A percentile compares a stretch with the other conserved stretches of the same genome.
phyloP scores from a whole-genome alignment of 2,888 invertebrate genomes.

The Stenurella melanura region DNA sequence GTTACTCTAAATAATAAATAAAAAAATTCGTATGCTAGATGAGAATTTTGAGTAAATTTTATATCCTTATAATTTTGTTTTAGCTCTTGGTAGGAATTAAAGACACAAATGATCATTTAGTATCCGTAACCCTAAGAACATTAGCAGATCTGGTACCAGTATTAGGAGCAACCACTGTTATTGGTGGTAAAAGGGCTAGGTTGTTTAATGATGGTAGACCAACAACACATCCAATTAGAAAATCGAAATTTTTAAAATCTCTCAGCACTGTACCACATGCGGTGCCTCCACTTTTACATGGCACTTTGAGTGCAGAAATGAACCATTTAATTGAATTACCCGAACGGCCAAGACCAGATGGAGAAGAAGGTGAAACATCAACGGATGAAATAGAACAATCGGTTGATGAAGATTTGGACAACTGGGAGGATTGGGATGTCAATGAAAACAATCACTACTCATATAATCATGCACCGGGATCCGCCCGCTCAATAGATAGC shows the following conservation, averaged over 20 bases:
- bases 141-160: conserved; percentile 90
- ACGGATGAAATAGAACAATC: conserved; percentile 71
- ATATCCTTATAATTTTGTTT: conserved; percentile 21
- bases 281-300: conserved; percentile 26
- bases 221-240: conserved; percentile 64
- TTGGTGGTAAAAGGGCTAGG: conserved; percentile 87
- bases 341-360: conserved; percentile 87
- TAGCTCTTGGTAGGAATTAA: conserved; percentile 89
- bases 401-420: conserved; percentile 79
- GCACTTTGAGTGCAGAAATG: conserved; percentile 38
- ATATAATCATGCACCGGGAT: not conserved
- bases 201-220: conserved; percentile 92
- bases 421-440: conserved; percentile 90
- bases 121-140: conserved; percentile 86
- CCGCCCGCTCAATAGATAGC: conserved; percentile 15
- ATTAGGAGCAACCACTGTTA: conserved; percentile 88
- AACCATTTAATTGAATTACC: conserved; percentile 75
- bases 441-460: conserved; percentile 59
- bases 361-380: conserved; percentile 82
- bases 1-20: no score
- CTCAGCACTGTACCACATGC: conserved; percentile 26
- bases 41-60: no score
- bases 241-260: conserved; percentile 49
- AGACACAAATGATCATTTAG: conserved; percentile 89
- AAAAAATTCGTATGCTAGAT: no score